Evolutionary conservation across 2,797 vertebrate genomes (phyloP).

Genomic region (Pangasius mekongensis): DNA sequence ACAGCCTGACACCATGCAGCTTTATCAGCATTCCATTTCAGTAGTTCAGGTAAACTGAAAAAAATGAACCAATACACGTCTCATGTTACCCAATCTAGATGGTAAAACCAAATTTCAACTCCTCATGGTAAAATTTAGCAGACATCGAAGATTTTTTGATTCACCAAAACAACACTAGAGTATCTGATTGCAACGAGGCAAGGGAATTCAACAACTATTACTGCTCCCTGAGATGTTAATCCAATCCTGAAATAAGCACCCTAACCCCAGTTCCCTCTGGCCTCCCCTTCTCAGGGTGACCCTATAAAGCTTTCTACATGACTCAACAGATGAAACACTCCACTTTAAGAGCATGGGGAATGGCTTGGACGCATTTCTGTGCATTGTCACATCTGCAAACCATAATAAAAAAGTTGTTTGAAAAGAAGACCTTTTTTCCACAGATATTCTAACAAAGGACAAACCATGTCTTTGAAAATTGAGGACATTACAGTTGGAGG

Average conservation of each 20-base stretch:
- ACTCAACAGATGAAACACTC: constrained; percentile 68
- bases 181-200: constrained; percentile 46
- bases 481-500: constrained; percentile 35
- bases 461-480: constrained; percentile 49
- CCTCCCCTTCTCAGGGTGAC: constrained; percentile 54
- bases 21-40: constrained; percentile 52
- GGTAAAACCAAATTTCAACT: constrained; percentile 44
- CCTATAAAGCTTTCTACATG: constrained; percentile 61
- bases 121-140: constrained; percentile 18
- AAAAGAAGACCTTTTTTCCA: constrained; percentile 65
- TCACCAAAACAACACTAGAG: constrained; percentile 49
- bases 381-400: constrained; percentile 80
- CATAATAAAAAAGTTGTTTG: constrained; percentile 70
- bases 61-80: neutral
- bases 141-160: constrained; percentile 37
- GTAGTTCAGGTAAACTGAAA: constrained; percentile 41
- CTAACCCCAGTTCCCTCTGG: constrained; percentile 53
- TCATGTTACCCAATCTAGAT: constrained; percentile 26
- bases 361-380: constrained; percentile 71
- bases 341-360: constrained; percentile 68
- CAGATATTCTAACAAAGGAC: constrained; percentile 67
- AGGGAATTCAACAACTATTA: constrained; percentile 45
- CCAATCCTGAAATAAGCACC: constrained; percentile 55
- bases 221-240: constrained; percentile 53
- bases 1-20: constrained; percentile 36